Evolutionary conservation across 2,888 invertebrate genomes (phyloP).

Genomic region (Nipponacmea schrenckii): DNA sequence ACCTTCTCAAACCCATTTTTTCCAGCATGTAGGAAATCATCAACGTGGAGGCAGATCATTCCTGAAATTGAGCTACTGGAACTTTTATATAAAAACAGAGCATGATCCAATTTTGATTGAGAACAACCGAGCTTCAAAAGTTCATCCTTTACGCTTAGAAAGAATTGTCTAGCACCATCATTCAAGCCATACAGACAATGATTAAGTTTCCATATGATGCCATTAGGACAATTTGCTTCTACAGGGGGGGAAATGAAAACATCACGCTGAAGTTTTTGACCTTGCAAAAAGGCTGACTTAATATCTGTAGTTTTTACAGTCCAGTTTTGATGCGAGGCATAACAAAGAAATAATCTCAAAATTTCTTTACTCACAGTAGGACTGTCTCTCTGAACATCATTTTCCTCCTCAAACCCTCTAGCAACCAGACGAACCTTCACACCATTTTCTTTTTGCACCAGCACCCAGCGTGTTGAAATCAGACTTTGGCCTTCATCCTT

Average conservation of each 20-base stretch:
- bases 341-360: slow-evolving; percentile 29
- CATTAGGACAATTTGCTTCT: slow-evolving; percentile 17
- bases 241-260: slow-evolving; percentile 31
- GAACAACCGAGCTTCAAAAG: slow-evolving; percentile 15
- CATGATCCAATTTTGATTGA: slow-evolving; percentile 8
- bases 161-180: too few relatives aligned
- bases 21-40: slow-evolving; percentile 23
- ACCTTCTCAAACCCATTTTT: not conserved
- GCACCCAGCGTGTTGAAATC: slow-evolving; percentile 24
- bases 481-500: slow-evolving; percentile 18
- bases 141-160: too few relatives aligned
- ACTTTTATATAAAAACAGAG: not conserved
- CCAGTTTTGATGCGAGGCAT: slow-evolving; percentile 32
- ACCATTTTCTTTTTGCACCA: slow-evolving; percentile 25
- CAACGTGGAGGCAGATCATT: slow-evolving; percentile 17
- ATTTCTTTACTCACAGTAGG: too few relatives aligned
- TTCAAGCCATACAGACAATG: too few relatives aligned
- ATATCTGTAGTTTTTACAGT: slow-evolving; percentile 38
- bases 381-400: slow-evolving; percentile 15
- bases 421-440: slow-evolving; percentile 33
- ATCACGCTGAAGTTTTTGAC: slow-evolving; percentile 30
- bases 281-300: slow-evolving; percentile 39
- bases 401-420: slow-evolving; percentile 32
- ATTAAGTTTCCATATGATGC: too few relatives aligned
- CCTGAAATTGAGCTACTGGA: not conserved